A percentile compares a stretch with the other conserved stretches of the same genome.
These are phyloP conservation scores for Calyptommatus sinebrachiatus DNA, from an alignment of 2,113 vertebrate genomes.

Conservation along the genomic window DNA sequence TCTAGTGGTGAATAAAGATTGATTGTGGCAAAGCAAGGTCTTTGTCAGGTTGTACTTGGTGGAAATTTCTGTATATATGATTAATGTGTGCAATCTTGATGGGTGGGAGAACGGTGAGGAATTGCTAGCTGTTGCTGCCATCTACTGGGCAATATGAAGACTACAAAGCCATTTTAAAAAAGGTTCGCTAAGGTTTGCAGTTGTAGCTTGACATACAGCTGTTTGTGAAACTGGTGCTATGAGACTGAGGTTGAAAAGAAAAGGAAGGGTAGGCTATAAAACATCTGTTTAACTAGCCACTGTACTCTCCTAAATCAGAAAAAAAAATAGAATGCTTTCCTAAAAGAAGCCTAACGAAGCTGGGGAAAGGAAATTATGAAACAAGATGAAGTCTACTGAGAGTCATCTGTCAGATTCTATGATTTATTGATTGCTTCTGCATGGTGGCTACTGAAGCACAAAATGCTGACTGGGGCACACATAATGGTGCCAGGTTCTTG, in stretches of 20 bases:
- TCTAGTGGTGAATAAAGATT: slow-evolving; percentile 70
- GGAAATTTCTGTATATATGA: slow-evolving; percentile 59
- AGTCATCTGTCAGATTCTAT: background rate
- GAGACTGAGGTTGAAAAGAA: background rate
- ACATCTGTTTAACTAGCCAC: background rate
- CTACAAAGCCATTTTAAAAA: background rate
- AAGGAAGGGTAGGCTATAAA: background rate
- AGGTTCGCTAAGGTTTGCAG: background rate
- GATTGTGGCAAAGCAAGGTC: slow-evolving; percentile 71
- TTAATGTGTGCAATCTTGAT: slow-evolving; percentile 48
- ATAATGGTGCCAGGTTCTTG: background rate
- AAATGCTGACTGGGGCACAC: background rate
- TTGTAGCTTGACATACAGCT: background rate
- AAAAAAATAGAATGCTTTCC: background rate
- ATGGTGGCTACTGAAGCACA: background rate
- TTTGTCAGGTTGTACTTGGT: slow-evolving; percentile 65
- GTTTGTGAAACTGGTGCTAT: background rate
- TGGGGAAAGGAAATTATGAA: background rate
- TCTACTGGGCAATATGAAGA: slow-evolving; percentile 52
- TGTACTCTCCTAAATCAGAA: background rate
- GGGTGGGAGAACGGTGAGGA: background rate
- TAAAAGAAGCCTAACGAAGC: background rate
- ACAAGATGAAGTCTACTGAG: background rate
- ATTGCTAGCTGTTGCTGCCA: slow-evolving; percentile 68
- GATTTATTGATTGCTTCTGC: background rate